Evolutionary conservation across 64 coral and sea anemone genomes (phyloP), one percentile per base, ranked within the genome.

Genomic region (Orbicella faveolata): DNA sequence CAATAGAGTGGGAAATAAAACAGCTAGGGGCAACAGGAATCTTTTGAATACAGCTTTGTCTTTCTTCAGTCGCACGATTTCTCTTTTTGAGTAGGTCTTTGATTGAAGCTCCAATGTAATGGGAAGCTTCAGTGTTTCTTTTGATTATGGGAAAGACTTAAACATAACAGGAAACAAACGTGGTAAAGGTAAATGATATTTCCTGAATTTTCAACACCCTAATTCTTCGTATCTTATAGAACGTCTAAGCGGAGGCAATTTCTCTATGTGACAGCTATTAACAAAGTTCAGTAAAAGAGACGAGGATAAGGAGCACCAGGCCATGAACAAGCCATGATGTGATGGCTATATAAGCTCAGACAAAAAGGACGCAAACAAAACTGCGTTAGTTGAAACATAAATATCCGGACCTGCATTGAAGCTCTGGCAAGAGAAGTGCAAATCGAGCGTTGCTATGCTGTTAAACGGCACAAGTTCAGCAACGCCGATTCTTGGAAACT

Each of bases 191-290:
- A 48, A 68, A 84, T 84, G 34, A 68, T 23, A 68, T 68, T 67
- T 84, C 81, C 62, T 70, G 61, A 44, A 84, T 68, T 67, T 84
- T 59, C 15, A 82, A 33, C 59, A 20, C 33, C 18, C 34, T 66
- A 84, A 84, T 69, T 78, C 19, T 17, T 23, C 39, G 15, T 21
- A 52, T 48, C 75, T 37, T 34, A 53, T 78, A 19, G 19, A 52
- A 78, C 75, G 53, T 79, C 39, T 25, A 20, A n/a, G 52, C 52
- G 25, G 39, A 59, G 77, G 39, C 18, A 30, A 79, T 79, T n/a
- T 79, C 77, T 8, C 12, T 35, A 65, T 23, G 62, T 64, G 61
- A 41, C 35, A 83, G 33, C 37, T 9, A 83, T 83, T 83, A 65
- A 67, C 59, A 83, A 51, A 83, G 5, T 67, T 83, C 67, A 70